A percentile compares a stretch with the other conserved stretches of the same genome.
Conservation (phyloP, 2,888 invertebrate species). For the Neuroscelio doddi region DNA sequence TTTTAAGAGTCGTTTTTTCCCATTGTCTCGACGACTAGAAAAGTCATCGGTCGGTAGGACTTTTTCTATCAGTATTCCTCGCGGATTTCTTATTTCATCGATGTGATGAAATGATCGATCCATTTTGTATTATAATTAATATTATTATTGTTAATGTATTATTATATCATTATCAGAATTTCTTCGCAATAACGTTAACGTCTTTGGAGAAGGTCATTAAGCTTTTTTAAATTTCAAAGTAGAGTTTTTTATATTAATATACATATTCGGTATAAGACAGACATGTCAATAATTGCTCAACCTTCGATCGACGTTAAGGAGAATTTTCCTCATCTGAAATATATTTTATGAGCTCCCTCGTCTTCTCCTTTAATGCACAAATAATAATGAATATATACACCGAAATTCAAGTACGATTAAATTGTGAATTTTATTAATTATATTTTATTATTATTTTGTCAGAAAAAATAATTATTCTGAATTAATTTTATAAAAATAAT, state of each 20-base stretch:
- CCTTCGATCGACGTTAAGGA: slow-evolving; percentile 44
- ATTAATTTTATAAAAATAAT: not conserved
- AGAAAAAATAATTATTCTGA: too few relatives aligned
- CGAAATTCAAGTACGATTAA: slow-evolving; percentile 42
- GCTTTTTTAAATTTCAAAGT: slow-evolving; percentile 20
- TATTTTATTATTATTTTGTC: too few relatives aligned
- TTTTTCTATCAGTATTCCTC: slow-evolving; percentile 48
- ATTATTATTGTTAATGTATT: slow-evolving; percentile 27
- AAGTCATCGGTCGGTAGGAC: slow-evolving; percentile 46
- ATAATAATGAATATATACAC: slow-evolving; percentile 25
- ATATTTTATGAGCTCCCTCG: slow-evolving; percentile 43
- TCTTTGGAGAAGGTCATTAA: slow-evolving; percentile 30
- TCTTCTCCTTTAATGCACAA: slow-evolving; percentile 45
- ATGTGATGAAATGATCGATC: not conserved
- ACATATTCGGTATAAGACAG: slow-evolving; percentile 36
- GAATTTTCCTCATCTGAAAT: slow-evolving; percentile 36
- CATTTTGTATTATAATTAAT: slow-evolving; percentile 43
- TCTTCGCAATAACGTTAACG: slow-evolving; percentile 40
- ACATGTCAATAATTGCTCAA: slow-evolving; percentile 45
- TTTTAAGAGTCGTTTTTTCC: slow-evolving; percentile 48
- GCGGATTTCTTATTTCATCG: slow-evolving; percentile 10
- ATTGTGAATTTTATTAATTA: slow-evolving; percentile 23
- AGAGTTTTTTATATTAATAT: slow-evolving; percentile 44
- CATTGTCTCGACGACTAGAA: slow-evolving; percentile 42
- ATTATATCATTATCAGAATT: slow-evolving; percentile 35